Conservation (phyloP, 2,113 vertebrate genomes). For the Lasiurus borealis region DNA sequence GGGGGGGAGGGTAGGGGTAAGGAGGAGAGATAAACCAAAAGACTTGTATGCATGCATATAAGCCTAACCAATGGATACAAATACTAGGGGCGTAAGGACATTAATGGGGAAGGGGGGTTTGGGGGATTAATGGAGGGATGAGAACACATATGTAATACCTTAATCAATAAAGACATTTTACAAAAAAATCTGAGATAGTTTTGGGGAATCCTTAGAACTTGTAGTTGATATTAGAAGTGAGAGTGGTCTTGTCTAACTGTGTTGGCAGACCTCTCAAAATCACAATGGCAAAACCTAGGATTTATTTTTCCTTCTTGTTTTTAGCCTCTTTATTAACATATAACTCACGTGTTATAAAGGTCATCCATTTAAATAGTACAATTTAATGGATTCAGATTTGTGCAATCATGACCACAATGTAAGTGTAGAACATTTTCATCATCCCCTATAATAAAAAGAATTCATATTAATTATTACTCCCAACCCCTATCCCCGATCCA, state of each 20-base stretch:
- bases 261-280: background rate
- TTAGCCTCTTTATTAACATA: conserved; percentile 36
- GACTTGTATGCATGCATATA: too few species aligned
- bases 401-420: background rate
- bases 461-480: background rate
- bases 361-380: background rate
- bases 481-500: background rate
- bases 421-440: background rate
- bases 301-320: background rate
- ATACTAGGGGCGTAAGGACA: too few species aligned
- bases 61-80: too few species aligned
- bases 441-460: background rate
- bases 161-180: too few species aligned
- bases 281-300: background rate
- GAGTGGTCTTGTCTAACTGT: background rate
- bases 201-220: background rate
- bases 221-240: background rate
- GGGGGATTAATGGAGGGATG: too few species aligned
- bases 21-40: too few species aligned
- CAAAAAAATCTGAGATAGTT: background rate
- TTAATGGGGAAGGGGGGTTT: too few species aligned
- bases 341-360: background rate
- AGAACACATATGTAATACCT: too few species aligned
- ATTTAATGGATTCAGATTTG: background rate
- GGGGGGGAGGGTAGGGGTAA: too few species aligned